Evolutionary conservation across 2,888 invertebrate species (phyloP).

Genomic region (Lomographa bimaculata): DNA sequence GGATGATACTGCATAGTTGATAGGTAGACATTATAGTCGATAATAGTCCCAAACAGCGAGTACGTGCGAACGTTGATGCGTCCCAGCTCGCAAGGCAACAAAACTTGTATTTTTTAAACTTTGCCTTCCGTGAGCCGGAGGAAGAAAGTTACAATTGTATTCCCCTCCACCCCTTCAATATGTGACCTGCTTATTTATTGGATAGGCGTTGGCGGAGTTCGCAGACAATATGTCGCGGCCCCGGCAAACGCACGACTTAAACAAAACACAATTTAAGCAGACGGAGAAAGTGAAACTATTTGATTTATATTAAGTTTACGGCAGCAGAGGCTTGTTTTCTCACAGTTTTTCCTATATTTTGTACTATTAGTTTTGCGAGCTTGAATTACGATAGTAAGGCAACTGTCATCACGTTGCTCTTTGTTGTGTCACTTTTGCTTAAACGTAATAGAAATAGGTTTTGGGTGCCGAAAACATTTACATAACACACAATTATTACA

Average conservation of each 20-base stretch:
- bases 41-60: no score
- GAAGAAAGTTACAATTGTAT: constrained; percentile 82
- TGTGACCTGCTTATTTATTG: constrained; percentile 84
- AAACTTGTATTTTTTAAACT: constrained; percentile 83
- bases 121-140: constrained; percentile 72
- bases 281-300: constrained; percentile 65
- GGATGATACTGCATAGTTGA: no score
- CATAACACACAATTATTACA: no score
- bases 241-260: constrained; percentile 70
- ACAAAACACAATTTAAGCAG: constrained; percentile 69
- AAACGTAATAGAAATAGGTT: no score
- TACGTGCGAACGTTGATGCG: constrained; percentile 63
- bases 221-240: constrained; percentile 80
- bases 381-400: no score
- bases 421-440: no score
- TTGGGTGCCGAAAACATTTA: no score
- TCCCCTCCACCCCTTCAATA: constrained; percentile 79
- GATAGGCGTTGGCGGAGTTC: constrained; percentile 78
- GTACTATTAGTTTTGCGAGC: no score
- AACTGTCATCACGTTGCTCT: no score
- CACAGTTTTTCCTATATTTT: neutral
- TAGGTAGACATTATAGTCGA: no score
- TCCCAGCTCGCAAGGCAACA: constrained; percentile 49
- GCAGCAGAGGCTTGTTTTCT: constrained; percentile 16
- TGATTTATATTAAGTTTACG: constrained; percentile 63